These are phyloP conservation scores for Thamnophis elegans DNA, from an alignment of 2,797 vertebrate genomes.

Conservation along the genomic window DNA sequence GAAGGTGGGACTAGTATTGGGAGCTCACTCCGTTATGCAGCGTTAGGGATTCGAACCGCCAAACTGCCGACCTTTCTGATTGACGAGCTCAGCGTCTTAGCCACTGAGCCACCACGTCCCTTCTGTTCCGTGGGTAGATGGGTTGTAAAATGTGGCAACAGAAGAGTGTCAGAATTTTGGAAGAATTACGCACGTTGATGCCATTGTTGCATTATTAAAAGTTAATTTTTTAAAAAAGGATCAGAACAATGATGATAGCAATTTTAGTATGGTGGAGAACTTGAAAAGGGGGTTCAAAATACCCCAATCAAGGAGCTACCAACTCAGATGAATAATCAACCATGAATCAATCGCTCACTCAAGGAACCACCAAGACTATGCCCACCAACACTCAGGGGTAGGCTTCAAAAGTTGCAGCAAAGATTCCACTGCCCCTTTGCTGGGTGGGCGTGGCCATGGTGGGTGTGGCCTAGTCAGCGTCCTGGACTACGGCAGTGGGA, in stretches of 20 bases:
- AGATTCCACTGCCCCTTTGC: too few species aligned
- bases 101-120: too few species aligned
- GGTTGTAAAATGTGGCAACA: neutral
- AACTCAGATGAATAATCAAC: neutral
- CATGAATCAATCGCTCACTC: neutral
- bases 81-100: too few species aligned
- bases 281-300: neutral
- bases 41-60: too few species aligned
- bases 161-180: neutral
- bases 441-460: too few species aligned
- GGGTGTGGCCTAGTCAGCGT: too few species aligned
- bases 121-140: neutral
- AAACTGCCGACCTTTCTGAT: too few species aligned
- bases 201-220: neutral
- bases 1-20: too few species aligned
- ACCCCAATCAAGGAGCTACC: neutral
- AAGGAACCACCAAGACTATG: neutral
- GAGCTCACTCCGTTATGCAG: too few species aligned
- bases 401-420: too few species aligned
- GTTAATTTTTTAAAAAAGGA: neutral
- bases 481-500: too few species aligned
- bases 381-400: neutral
- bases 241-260: neutral
- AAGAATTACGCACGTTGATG: too few species aligned
- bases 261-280: neutral